Evolutionary conservation across 2,797 vertebrate genomes (phyloP), one percentile per base, ranked within the genome.

Genomic region (Remorina albescens): DNA sequence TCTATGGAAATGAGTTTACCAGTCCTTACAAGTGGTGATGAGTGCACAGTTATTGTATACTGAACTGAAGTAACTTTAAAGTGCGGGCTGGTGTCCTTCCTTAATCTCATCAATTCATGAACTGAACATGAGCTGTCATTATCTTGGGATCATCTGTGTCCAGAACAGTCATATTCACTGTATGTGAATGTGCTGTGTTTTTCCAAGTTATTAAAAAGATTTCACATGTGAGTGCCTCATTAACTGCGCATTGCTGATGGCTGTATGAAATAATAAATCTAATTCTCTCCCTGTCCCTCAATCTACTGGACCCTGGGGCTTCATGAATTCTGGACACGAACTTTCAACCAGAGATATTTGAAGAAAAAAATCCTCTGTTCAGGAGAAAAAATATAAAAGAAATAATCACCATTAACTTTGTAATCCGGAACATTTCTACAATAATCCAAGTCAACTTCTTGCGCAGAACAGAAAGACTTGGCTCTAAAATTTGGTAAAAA

Each of bases 261-360:
- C n/a, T 15, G 18, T 44, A 53, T 50, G 36, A 57, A n/a, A n/a
- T n/a, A 21, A 39, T 53, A 39, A 67, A 47, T 61, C 39, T 34
- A 13, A 61, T 67, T 44, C 7, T 16, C 19, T 3, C 37, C 28
- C 21, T 2, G 28, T 39, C 44, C 41, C 41, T 21, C 2, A 44
- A 13, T 53, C 30, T 36, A 28, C 57, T 47, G 4, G 5, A 44
- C 41, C 46, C 42, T n/a, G 12, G 32, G 56, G 25, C 59, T 32
- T 36, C 21, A 28, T 26, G 32, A 26, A 62, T 42, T 64, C 25
- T 64, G n/a, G 44, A 9, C 18, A 18, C 67, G n/a, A 62, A 53
- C 28, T 60, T 53, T 54, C 13, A 49, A 26, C 25, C 41, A 47
- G 23, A 61, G 39, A 57, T 26, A 61, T n/a, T 62, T 41, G 41